These are phyloP conservation scores for pig (Sus scrofa) DNA, from an alignment of 2,113 vertebrate genomes.

Conservation along the genomic window DNA sequence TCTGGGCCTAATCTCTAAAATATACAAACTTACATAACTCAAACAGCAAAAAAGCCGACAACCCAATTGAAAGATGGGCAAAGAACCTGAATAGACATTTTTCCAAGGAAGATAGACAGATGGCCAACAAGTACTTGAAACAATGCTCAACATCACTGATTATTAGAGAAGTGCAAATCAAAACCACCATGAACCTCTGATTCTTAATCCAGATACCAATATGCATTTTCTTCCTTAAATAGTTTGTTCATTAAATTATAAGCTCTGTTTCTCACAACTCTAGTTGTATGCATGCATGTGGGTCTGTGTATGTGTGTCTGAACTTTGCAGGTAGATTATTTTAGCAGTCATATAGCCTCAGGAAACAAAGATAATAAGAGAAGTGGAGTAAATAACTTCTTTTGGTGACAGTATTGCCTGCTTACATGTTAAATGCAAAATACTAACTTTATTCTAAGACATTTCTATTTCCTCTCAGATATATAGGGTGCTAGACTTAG, in stretches of 20 bases:
- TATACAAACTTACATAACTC: too few species aligned
- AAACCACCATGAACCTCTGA: not conserved
- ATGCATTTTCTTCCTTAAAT: not conserved
- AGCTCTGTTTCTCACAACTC: not conserved
- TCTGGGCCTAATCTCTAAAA: too few species aligned
- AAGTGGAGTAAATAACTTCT: not conserved
- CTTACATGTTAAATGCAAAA: not conserved
- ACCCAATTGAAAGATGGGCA: too few species aligned
- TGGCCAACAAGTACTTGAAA: too few species aligned
- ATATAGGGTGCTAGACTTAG: not conserved
- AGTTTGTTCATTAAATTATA: not conserved
- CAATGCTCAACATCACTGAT: too few species aligned
- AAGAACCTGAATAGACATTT: too few species aligned
- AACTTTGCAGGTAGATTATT: not conserved
- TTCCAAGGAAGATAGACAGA: too few species aligned
- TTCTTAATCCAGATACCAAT: not conserved
- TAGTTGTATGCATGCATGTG: not conserved
- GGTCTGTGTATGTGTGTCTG: not conserved
- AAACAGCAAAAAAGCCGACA: too few species aligned
- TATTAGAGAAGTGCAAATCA: too few species aligned
- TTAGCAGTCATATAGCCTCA: not conserved
- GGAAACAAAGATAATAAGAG: not conserved
- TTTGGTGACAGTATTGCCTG: not conserved
- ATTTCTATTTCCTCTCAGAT: conserved; percentile 36
- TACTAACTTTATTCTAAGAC: not conserved